Base-by-base conservation (phyloP, 2,888 invertebrate species). In the Lobophora halterata region DNA sequence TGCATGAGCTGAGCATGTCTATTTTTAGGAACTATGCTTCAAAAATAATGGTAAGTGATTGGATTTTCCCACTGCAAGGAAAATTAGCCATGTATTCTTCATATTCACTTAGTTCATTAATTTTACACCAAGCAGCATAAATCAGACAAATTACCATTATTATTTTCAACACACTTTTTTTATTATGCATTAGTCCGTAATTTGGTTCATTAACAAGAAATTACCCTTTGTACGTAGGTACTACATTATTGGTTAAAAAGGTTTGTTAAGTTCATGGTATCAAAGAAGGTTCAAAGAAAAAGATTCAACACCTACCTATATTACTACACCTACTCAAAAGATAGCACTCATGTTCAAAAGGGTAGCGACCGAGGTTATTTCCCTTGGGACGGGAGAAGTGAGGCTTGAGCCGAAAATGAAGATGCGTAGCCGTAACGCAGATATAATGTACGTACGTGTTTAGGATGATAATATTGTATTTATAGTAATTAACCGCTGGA, bases 11-110 rank as follows among this genome's bases (percentile, higher is more conserved):
- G 37, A 49, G 54, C 28, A 35, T 10, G 32, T 13, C 44, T 47
- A 43, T 57, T 59, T 51, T 41, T 46, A 47, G 29, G 59, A 60
- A 55, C 55, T 42, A 44, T 47, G 26, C 46, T 53, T 65, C 44
- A 49, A 59, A 68, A 70, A 77, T 71, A 76, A 76, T 75, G 66
- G 70, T 65, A 71, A 77, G 79, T 58, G 61, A 65, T 62, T 67
- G 58, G 60, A 65, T 66, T 63, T 76, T 79, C 73, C 63, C 75
- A 78, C 68, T 71, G 58, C 56, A 60, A 55, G 52, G 61, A 64
- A 65, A 64, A 57, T 55, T 19, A 40, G 16, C 23, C 29, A 24
- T 28, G 39, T 26, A 43, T 43, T 37, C 42, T 43, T 41, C 48
- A 40, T 39, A 28, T 38, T 44, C 39, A 33, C 31, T 39, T n/a